phyloP scores from a whole-genome alignment of 2,113 vertebrate species.

The Beaufortia kweichowensis region DNA sequence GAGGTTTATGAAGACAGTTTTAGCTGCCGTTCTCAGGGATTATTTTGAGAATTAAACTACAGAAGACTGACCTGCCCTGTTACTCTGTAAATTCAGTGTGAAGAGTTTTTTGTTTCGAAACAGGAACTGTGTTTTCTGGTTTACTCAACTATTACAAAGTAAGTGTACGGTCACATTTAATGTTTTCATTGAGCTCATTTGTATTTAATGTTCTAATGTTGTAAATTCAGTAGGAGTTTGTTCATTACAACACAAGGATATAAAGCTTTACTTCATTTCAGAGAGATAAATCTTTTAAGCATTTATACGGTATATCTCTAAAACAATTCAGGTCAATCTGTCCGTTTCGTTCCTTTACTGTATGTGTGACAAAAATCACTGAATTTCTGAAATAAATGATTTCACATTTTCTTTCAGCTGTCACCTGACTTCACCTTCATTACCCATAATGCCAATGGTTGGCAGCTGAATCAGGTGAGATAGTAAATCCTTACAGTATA shows the following conservation, averaged over 20 bases:
- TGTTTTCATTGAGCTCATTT: background rate
- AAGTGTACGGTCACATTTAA: background rate
- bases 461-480: slow-evolving; percentile 71
- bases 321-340: slow-evolving; percentile 22
- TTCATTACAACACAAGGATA: background rate
- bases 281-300: background rate
- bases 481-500: background rate
- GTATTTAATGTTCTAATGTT: background rate
- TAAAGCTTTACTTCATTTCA: too few species aligned
- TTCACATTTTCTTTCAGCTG: slow-evolving; percentile 56
- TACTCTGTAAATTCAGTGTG: slow-evolving; percentile 62
- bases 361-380: background rate
- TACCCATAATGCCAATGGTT: slow-evolving; percentile 61
- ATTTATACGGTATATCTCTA: background rate
- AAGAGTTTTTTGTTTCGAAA: slow-evolving; percentile 20
- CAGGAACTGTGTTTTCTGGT: slow-evolving; percentile 31
- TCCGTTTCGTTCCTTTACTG: background rate
- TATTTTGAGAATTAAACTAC: background rate
- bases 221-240: too few species aligned
- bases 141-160: background rate
- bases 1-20: background rate
- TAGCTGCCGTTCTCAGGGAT: background rate
- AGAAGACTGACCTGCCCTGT: background rate
- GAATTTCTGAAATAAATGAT: background rate
- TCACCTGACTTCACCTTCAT: slow-evolving; percentile 66